Evolutionary conservation across 2,888 invertebrate genomes (phyloP), one percentile per base, ranked within the genome.

Genomic region (Hemaris fuciformis): DNA sequence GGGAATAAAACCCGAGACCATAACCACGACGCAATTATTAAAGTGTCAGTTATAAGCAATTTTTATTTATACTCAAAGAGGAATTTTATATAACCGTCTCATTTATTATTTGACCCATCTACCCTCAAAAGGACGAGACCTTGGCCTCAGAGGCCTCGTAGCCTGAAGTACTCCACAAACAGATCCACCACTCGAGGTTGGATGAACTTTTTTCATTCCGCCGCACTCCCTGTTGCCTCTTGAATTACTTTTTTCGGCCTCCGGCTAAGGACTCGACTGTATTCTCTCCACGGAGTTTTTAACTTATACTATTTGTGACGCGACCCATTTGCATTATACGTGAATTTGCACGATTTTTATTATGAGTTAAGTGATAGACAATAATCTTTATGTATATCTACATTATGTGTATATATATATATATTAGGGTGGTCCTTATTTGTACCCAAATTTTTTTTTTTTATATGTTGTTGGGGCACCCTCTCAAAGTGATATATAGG

Each of bases 181-280:
- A 70, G 46, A 56, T 61, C 48, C 57, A n/a, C 59, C 61, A 53
- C 53, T 53, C 27, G 27, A 48, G 61, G 68, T 75, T 76, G 77
- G 76, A 72, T 75, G 75, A 80, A 79, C 74, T 80, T 80, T 79
- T 79, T 77, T 78, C 79, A 79, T 84, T 79, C 78, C 76, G 71
- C 74, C 71, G 65, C 68, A 69, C 71, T 66, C 66, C 69, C 68
- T 68, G 71, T 71, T 68, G 67, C 73, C 67, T 76, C 76, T 76
- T 72, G 76, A 74, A 73, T 74, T 73, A 73, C 68, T 76, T 76
- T 74, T 65, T 68, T 66, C 64, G 64, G 66, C 65, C 68, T 59
- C 64, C 59, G 58, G 65, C 18, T 27, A 53, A 53, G 53, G 53
- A 53, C 10, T 18, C 10, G 31, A 31, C 18, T 38, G 4, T 38